Percentiles rank a stretch among this genome's conserved stretches.
phyloP scores from a whole-genome alignment of 2,888 invertebrate genomes.

The Zele albiditarsus region DNA sequence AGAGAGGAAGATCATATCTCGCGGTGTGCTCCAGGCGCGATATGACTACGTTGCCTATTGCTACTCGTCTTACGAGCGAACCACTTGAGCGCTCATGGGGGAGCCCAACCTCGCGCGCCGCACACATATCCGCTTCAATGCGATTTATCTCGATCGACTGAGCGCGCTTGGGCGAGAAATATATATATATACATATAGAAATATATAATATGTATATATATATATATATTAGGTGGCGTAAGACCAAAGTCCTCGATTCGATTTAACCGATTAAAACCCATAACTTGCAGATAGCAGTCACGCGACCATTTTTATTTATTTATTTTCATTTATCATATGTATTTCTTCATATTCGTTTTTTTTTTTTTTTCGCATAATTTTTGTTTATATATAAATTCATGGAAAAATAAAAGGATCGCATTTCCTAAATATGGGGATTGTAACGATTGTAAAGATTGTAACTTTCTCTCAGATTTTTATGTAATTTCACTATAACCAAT shows the following conservation, averaged over 20 bases:
- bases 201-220: slow-evolving; percentile 2
- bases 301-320: neutral
- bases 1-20: slow-evolving; percentile 61
- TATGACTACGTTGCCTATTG: slow-evolving; percentile 67
- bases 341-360: neutral
- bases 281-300: slow-evolving; percentile 13
- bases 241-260: slow-evolving; percentile 21
- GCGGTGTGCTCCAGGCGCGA: slow-evolving; percentile 60
- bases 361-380: neutral
- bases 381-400: slow-evolving; percentile 6
- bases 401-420: neutral
- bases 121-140: slow-evolving; percentile 52
- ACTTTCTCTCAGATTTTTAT: too few relatives aligned
- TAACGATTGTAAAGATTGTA: too few relatives aligned
- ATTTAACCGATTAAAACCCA: slow-evolving; percentile 8
- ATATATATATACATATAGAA: neutral
- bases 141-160: slow-evolving; percentile 56
- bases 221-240: slow-evolving; percentile 17
- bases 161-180: slow-evolving; percentile 18
- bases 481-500: too few relatives aligned
- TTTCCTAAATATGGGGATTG: slow-evolving; percentile 4
- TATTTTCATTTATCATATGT: neutral
- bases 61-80: slow-evolving; percentile 63
- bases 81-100: slow-evolving; percentile 43
- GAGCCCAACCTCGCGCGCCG: slow-evolving; percentile 48